Base-by-base conservation (phyloP, 2,113 vertebrate genomes). In the Scopus umbretta region DNA sequence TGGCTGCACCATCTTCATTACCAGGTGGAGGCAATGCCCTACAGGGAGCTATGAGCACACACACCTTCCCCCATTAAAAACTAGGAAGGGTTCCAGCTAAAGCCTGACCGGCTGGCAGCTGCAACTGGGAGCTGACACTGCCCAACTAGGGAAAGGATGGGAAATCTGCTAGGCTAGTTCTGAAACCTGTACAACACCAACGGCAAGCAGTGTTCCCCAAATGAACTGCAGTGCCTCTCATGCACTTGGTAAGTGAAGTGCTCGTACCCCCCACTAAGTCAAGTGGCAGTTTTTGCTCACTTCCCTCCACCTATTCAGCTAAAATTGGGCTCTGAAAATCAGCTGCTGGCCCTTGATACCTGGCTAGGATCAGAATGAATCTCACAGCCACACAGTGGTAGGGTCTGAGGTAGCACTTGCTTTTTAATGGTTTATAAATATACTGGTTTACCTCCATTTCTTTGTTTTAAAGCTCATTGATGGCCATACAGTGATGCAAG, bases 391-490 rank as follows among this genome's bases (percentile, higher is more conserved):
- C 3, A 6, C 8, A 38, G 43, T 43, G 13, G 18, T 52, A 65
- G 21, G 16, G 34, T 61, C 43, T 73, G 25, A 80, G 11, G 19
- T 18, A 86, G 38, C 27, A 19, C 16, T 83, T 74, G 15, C 2
- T 81, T 72, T 84, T 36, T 42, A 58, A 75, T 25, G 4, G 17
- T 55, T 78, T 70, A 25, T 9, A 55, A 42, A 52, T 30, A 32
- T 11, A 45, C 80, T 4, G 7, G 22, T 52, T 55, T 82, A 52
- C 59, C 19, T 86, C 45, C 3, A 27, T 76, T 84, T 94, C 73
- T 27, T 86, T 97, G 21, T 53, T 93, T 96, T 72, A 70, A 93
- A 98, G 97, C 94, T 98, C 78, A 27, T 68, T 43, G 50, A 85
- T 32, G 47, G 47, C 21, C 87, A 34, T 9, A 63, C 45, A 55